Base-by-base conservation (phyloP, 35 echinoderm and acorn worm species). In the Apostichopus californicus region DNA sequence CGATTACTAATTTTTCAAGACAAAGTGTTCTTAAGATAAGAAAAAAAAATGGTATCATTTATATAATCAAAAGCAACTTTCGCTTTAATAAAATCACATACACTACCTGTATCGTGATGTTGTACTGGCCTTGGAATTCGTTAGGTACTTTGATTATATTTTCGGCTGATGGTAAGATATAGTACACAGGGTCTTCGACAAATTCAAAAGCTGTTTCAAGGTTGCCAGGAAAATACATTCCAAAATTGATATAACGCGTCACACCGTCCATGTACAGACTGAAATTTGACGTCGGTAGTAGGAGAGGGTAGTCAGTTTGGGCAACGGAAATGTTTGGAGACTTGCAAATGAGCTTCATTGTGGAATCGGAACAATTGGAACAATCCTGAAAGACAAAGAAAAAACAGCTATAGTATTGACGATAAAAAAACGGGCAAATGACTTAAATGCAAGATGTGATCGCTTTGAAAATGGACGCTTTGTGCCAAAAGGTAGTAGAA, bases 181-280 rank as follows among this genome's bases (percentile, higher is more conserved):
- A 85, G 81, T 85, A 85, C 6, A 85, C 81, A 9, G 81, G 81
- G n/a, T 85, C 81, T 23, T 4, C 4, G 23, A 55, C 28, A 52
- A 85, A 85, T 20, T 5, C 24, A n/a, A 85, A 85, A 14, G 6
- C n/a, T 1, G 17, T 12, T 17, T 6, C 15, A 20, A 15, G 54
- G 7, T 2, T 18, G 11, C 56, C n/a, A n/a, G 81, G 81, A 25
- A 85, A 85, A 0, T 9, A 58, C 57, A 17, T 8, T 11, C 54
- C 54, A n/a, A 58, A 15, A 0, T 20, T 8, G 1, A 6, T 85
- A 15, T 85, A 85, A 5, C 4, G 17, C 4, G 81, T 85, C n/a
- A 85, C 81, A 25, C 81, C 81, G 24, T 85, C 81, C 81, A 85
- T 85, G 15, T 20, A 25, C 1, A 85, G 17, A 59, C 81, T 85